Conservation (phyloP, 2,797 vertebrate species). For the Pipistrellus pygmaeus region DNA sequence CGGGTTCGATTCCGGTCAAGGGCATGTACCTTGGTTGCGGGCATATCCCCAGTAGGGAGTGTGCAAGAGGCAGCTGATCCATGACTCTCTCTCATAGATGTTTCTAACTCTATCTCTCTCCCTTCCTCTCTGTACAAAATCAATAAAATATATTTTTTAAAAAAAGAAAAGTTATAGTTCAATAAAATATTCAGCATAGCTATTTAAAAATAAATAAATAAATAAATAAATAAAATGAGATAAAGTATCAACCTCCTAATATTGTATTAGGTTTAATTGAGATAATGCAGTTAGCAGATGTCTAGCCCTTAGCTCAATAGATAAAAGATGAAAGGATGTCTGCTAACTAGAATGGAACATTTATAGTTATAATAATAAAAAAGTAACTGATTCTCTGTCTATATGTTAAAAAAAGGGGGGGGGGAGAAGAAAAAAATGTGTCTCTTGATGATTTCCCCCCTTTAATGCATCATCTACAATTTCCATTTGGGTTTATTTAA, state of each 20-base stretch:
- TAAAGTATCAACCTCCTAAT: not conserved
- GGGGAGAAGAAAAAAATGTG: not conserved
- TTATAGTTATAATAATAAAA: slow-evolving; percentile 40
- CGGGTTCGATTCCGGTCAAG: no score
- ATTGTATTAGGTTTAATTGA: not conserved
- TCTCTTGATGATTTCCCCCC: not conserved
- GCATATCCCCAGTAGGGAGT: no score
- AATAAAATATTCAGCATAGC: slow-evolving; percentile 12
- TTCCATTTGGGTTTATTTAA: not conserved
- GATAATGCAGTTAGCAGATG: not conserved
- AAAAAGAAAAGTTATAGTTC: no score
- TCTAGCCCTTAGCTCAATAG: not conserved
- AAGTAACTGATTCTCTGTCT: slow-evolving; percentile 27
- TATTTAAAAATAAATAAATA: not conserved
- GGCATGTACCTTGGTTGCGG: no score
- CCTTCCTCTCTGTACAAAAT: no score
- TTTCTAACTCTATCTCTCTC: no score
- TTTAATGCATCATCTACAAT: not conserved
- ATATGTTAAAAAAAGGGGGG: not conserved
- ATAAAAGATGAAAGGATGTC: not conserved
- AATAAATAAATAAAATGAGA: no score
- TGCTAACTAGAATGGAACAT: not conserved
- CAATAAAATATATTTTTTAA: no score
- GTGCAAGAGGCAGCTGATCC: no score
- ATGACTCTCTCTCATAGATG: no score